These are phyloP conservation scores for Ptychadena robeensis DNA, from an alignment of 2,797 vertebrate species.

Conservation along the genomic window DNA sequence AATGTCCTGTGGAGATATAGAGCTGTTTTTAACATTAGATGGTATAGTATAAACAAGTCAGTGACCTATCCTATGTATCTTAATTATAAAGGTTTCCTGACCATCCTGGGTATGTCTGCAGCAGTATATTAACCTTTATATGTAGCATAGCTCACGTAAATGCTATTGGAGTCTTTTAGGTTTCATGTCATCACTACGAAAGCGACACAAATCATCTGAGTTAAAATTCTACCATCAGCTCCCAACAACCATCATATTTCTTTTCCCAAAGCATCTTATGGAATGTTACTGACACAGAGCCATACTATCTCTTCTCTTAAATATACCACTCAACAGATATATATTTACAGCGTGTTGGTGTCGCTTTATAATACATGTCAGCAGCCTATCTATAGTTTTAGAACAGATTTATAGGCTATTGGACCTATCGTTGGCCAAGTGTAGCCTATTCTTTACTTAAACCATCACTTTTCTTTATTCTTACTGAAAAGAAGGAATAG, in stretches of 20 bases:
- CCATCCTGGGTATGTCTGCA: not conserved
- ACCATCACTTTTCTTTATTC: no score
- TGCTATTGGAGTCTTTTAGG: not conserved
- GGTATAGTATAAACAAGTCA: not conserved
- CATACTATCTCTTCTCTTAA: not conserved
- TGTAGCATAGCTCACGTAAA: slow-evolving; percentile 10
- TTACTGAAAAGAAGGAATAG: no score
- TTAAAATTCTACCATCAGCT: not conserved
- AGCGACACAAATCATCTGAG: slow-evolving; percentile 28
- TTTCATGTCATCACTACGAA: slow-evolving; percentile 47
- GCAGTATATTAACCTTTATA: slow-evolving; percentile 15
- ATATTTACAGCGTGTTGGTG: slow-evolving; percentile 13
- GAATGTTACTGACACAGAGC: slow-evolving; percentile 29
- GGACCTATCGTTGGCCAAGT: slow-evolving; percentile 5
- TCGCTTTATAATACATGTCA: slow-evolving; percentile 29
- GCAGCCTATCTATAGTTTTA: not conserved
- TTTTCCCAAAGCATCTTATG: slow-evolving; percentile 26
- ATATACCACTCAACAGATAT: slow-evolving; percentile 10
- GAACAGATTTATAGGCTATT: slow-evolving; percentile 10
- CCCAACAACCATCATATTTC: slow-evolving; percentile 33
- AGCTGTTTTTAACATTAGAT: not conserved
- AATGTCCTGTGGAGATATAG: not conserved
- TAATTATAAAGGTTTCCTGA: not conserved
- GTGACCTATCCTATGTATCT: not conserved
- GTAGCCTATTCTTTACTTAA: no score